Evolutionary conservation across 2,113 vertebrate species (phyloP).

Genomic region (Cheirogaleus medius): DNA sequence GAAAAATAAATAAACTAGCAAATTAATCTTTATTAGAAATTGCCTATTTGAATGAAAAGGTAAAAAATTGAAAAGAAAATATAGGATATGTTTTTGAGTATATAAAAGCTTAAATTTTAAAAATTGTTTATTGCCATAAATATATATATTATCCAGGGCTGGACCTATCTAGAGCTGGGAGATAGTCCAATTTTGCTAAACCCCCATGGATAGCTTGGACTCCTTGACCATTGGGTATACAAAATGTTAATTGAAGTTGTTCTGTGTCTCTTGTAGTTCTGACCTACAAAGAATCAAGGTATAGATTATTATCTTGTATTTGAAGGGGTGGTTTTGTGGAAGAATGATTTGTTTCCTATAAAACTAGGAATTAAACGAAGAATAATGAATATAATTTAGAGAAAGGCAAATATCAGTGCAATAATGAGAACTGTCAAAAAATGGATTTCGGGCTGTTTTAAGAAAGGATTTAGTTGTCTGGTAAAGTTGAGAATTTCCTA

Average conservation of each 20-base stretch:
- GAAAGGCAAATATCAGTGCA: background rate
- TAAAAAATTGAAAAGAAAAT: slow-evolving; percentile 26
- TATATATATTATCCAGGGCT: background rate
- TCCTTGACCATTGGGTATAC: background rate
- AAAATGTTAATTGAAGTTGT: background rate
- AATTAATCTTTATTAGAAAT: background rate
- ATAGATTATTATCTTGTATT: background rate
- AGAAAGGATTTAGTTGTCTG: background rate
- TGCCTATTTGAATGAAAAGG: slow-evolving; percentile 28
- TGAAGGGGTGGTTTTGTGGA: background rate
- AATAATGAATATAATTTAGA: slow-evolving; percentile 16
- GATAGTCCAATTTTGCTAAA: background rate
- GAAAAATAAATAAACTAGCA: background rate
- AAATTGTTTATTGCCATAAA: background rate
- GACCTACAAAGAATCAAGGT: background rate
- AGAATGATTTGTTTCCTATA: background rate
- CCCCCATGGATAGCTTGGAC: background rate
- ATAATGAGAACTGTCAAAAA: background rate
- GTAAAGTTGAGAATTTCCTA: slow-evolving; percentile 8
- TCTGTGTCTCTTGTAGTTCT: background rate
- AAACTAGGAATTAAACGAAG: background rate
- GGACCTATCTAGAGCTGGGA: background rate
- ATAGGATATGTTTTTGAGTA: background rate
- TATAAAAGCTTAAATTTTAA: background rate
- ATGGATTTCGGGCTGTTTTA: background rate